Conservation (phyloP, 2,888 invertebrate genomes). For the Syritta pipiens region DNA sequence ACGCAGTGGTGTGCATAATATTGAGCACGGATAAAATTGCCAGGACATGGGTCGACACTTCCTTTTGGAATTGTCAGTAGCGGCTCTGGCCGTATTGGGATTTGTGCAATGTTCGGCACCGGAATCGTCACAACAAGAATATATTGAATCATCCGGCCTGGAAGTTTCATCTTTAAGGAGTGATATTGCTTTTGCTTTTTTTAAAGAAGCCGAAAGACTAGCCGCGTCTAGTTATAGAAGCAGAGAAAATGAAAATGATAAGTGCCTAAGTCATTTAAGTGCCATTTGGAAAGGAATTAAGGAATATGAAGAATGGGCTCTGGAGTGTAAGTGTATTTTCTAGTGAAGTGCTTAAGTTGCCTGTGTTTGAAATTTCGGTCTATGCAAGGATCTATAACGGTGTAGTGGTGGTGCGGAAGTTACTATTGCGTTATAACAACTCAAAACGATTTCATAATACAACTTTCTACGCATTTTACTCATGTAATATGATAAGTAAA, state of each 20-base stretch:
- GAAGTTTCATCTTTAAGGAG: slow-evolving; percentile 71
- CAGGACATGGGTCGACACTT: slow-evolving; percentile 67
- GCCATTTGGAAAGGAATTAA: slow-evolving; percentile 72
- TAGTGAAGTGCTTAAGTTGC: slow-evolving; percentile 15
- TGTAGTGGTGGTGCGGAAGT: no score
- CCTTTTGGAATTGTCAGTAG: slow-evolving; percentile 66
- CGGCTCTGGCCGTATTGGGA: slow-evolving; percentile 57
- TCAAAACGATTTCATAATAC: no score
- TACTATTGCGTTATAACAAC: no score
- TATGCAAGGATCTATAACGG: no score
- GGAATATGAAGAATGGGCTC: slow-evolving; percentile 76
- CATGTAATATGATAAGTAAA: not conserved
- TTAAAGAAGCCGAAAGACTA: slow-evolving; percentile 69
- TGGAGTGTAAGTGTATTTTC: slow-evolving; percentile 75
- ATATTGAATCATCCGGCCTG: slow-evolving; percentile 63
- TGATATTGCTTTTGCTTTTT: slow-evolving; percentile 75
- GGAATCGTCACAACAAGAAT: slow-evolving; percentile 34
- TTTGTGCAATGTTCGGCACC: slow-evolving; percentile 59
- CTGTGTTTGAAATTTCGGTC: no score
- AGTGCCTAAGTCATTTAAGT: slow-evolving; percentile 73
- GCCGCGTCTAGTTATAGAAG: slow-evolving; percentile 3
- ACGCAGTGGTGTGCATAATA: slow-evolving; percentile 15
- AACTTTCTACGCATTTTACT: no score
- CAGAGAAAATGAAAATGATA: slow-evolving; percentile 62
- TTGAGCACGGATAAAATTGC: slow-evolving; percentile 14